Conservation (phyloP, 2,888 invertebrate genomes). For the Phaonia tiefii region DNA sequence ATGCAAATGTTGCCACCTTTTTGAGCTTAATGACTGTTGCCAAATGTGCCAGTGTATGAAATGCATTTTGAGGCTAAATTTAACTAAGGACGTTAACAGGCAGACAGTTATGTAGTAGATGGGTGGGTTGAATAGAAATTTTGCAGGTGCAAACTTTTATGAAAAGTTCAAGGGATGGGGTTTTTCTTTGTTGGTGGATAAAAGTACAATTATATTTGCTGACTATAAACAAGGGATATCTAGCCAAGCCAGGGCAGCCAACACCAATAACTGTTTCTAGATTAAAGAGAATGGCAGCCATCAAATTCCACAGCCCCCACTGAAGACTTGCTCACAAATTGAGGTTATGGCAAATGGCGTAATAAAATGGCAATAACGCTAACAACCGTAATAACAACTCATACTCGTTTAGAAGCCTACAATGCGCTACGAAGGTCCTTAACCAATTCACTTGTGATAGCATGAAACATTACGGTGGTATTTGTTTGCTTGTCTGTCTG, state of each 20-base stretch:
- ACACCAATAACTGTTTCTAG: no score
- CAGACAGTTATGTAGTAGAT: not conserved
- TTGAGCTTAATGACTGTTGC: constrained; percentile 55
- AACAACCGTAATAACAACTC: constrained; percentile 4
- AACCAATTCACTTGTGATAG: no score
- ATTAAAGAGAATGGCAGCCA: no score
- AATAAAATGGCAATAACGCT: not conserved
- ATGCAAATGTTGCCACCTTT: constrained; percentile 52
- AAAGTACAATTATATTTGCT: no score
- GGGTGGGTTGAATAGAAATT: no score
- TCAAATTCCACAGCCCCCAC: no score
- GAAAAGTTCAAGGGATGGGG: no score
- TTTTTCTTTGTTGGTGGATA: no score
- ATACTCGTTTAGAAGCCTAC: not conserved
- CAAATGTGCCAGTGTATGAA: constrained; percentile 14
- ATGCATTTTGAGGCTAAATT: not conserved
- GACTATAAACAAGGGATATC: no score
- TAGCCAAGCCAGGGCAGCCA: no score
- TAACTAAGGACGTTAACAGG: not conserved
- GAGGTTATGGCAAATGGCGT: not conserved
- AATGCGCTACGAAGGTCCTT: not conserved
- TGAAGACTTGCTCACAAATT: no score
- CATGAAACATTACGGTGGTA: constrained; percentile 13
- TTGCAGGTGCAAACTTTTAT: no score
- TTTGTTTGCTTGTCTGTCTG: constrained; percentile 3